phyloP scores from a whole-genome alignment of 2,888 invertebrate species.

The Asteroscopus sphinx region DNA sequence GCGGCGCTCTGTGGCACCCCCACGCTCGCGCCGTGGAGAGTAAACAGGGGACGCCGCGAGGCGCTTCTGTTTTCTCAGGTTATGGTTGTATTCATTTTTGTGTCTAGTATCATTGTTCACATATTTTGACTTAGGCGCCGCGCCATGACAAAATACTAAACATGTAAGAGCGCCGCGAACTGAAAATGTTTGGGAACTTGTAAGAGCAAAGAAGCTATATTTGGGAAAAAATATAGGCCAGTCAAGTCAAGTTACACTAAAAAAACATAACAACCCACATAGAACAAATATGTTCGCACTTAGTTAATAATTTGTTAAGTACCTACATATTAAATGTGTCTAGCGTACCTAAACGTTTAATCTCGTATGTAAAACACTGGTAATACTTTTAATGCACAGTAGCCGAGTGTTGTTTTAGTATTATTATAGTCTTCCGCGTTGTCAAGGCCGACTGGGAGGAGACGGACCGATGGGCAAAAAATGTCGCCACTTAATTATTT shows the following conservation, averaged over 20 bases:
- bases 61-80: too few relatives aligned
- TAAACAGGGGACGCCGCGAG: too few relatives aligned
- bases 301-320: slow-evolving; percentile 16
- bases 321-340: slow-evolving; percentile 7
- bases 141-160: too few relatives aligned
- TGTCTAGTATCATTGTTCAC: too few relatives aligned
- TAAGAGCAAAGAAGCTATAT: too few relatives aligned
- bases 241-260: not conserved
- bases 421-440: slow-evolving; percentile 73
- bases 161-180: too few relatives aligned
- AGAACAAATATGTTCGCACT: slow-evolving; percentile 1
- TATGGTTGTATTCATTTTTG: too few relatives aligned
- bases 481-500: slow-evolving; percentile 55
- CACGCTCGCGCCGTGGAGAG: too few relatives aligned
- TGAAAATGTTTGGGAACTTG: too few relatives aligned
- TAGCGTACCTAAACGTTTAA: slow-evolving; percentile 26
- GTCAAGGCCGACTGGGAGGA: slow-evolving; percentile 72
- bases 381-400: slow-evolving; percentile 47
- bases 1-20: too few relatives aligned
- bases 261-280: not conserved
- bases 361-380: slow-evolving; percentile 40
- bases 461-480: slow-evolving; percentile 67
- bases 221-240: too few relatives aligned
- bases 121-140: too few relatives aligned
- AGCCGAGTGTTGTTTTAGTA: slow-evolving; percentile 69